Conservation (phyloP, 2,888 invertebrate species). For the Busseola fusca region DNA sequence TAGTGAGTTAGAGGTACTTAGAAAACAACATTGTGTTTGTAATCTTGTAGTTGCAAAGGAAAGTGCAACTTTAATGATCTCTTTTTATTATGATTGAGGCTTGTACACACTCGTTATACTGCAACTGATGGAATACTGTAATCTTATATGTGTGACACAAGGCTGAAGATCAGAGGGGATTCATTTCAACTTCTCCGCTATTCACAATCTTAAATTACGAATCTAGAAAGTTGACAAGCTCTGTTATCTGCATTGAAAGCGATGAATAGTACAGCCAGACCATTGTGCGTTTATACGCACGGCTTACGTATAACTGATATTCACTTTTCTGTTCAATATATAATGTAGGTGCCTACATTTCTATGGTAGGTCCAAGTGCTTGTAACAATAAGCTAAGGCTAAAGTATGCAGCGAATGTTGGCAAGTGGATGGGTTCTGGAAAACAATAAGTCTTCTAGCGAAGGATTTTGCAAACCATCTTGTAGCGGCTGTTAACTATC, state of each 20-base stretch:
- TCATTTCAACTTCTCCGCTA: constrained; percentile 47
- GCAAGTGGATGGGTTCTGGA: constrained; percentile 58
- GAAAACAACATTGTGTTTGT: constrained; percentile 31
- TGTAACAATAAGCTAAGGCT: constrained; percentile 57
- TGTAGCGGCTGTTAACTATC: constrained; percentile 57
- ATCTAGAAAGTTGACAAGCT: constrained; percentile 49
- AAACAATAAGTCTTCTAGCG: constrained; percentile 68
- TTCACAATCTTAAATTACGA: constrained; percentile 58
- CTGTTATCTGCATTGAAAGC: constrained; percentile 42
- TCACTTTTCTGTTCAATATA: constrained; percentile 38
- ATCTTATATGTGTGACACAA: constrained; percentile 24
- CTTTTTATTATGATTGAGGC: constrained; percentile 38
- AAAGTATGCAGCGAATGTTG: constrained; percentile 62
- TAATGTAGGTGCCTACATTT: constrained; percentile 40
- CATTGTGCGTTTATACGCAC: constrained; percentile 31
- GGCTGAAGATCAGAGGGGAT: constrained; percentile 45
- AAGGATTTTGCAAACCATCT: constrained; percentile 62
- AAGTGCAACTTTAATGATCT: constrained; percentile 30
- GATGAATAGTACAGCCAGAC: constrained; percentile 20
- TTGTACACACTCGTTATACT: constrained; percentile 17
- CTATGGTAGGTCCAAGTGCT: constrained; percentile 37
- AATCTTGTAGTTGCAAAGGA: constrained; percentile 18
- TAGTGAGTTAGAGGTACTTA: constrained; percentile 5
- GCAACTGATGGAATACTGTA: constrained; percentile 30
- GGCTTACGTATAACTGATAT: constrained; percentile 27